These are phyloP conservation scores for Folsomia manolachei DNA, from an alignment of 2,888 invertebrate species.

Conservation along the genomic window DNA sequence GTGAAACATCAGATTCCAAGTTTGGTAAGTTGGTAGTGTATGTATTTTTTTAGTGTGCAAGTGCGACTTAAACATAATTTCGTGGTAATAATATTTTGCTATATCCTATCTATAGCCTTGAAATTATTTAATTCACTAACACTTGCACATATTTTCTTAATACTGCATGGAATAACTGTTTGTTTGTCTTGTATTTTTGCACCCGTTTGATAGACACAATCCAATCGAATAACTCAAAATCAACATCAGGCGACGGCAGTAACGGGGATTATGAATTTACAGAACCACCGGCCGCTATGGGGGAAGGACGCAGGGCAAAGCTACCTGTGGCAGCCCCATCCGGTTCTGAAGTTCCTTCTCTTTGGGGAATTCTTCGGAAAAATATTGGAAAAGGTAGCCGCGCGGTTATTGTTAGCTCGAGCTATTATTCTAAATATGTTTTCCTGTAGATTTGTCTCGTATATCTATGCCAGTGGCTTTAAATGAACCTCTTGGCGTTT, in stretches of 20 bases:
- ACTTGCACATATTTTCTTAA: no score
- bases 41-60: conserved; percentile 22
- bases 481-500: conserved; percentile 77
- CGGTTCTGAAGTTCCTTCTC: conserved; percentile 69
- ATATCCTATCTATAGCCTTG: no score
- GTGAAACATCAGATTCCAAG: conserved; percentile 50
- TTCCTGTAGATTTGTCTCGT: conserved; percentile 66
- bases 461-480: conserved; percentile 75
- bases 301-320: conserved; percentile 62
- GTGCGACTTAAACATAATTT: background rate
- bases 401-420: no score
- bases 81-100: background rate
- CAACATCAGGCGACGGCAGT: conserved; percentile 38
- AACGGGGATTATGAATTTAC: conserved; percentile 47
- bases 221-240: conserved; percentile 23
- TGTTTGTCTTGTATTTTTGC: conserved; percentile 16
- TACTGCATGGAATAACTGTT: conserved; percentile 8
- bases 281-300: conserved; percentile 32
- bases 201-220: conserved; percentile 31
- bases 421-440: no score
- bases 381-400: conserved; percentile 85
- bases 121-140: no score
- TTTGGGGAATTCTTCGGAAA: conserved; percentile 75
- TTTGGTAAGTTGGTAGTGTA: conserved; percentile 43
- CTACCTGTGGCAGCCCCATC: conserved; percentile 69